Evolutionary conservation across 2,113 vertebrate species (phyloP).

Genomic region (Notarius lentiginosus): DNA sequence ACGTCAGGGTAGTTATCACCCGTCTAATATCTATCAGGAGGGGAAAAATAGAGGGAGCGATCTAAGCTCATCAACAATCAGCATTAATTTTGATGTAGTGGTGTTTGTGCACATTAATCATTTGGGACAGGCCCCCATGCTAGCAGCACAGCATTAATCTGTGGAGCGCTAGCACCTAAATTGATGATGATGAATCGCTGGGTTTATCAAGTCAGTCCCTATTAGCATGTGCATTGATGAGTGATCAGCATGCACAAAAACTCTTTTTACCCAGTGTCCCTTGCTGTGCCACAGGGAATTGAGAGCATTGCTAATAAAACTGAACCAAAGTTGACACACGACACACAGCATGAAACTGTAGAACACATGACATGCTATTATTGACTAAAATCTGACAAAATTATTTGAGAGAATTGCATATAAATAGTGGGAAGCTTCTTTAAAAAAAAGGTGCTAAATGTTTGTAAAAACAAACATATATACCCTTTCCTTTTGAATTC

Average conservation of each 20-base stretch:
- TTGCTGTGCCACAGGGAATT: background rate
- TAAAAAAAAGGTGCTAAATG: background rate
- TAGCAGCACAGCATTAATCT: conserved; percentile 61
- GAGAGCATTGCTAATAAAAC: conserved; percentile 32
- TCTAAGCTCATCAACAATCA: conserved; percentile 73
- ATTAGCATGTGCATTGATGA: conserved; percentile 63
- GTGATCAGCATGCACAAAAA: conserved; percentile 52
- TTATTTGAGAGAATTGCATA: background rate
- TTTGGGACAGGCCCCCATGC: conserved; percentile 63
- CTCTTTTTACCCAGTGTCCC: conserved; percentile 22
- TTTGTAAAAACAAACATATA: background rate
- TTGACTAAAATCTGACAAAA: too few species aligned
- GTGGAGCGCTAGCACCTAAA: conserved; percentile 60
- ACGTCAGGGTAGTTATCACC: conserved; percentile 22
- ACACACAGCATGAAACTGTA: background rate
- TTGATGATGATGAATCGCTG: conserved; percentile 73
- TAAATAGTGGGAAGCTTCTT: too few species aligned
- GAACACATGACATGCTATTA: background rate
- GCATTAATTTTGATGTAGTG: conserved; percentile 68
- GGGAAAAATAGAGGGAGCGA: conserved; percentile 52
- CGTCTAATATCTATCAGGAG: conserved; percentile 47
- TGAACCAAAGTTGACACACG: background rate
- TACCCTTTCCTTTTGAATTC: background rate
- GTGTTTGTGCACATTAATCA: conserved; percentile 77
- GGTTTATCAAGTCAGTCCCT: conserved; percentile 68